A percentile compares a stretch with the other conserved stretches of the same genome.
Conservation (phyloP, 2,113 vertebrate species). For the Protobothrops mucrosquamatus region DNA sequence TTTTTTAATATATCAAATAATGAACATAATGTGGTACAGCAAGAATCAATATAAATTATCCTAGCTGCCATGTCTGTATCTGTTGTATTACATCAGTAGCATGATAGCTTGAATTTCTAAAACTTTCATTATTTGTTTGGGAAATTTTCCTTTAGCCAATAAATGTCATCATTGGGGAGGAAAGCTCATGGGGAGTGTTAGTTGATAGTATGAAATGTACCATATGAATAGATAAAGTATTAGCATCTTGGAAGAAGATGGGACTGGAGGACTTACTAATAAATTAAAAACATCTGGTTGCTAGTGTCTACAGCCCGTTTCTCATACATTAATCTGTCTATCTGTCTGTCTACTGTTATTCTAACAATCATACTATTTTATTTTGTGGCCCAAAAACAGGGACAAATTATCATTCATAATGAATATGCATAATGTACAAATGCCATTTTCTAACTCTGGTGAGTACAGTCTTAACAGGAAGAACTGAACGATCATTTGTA, state of each 20-base stretch:
- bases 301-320: conserved; percentile 7
- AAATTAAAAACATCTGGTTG: neutral
- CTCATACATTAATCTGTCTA: neutral
- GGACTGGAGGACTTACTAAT: neutral
- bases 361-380: conserved; percentile 25
- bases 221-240: neutral
- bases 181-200: neutral
- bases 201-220: neutral
- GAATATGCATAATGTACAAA: conserved; percentile 9
- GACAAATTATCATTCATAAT: conserved; percentile 34
- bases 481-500: conserved; percentile 40
- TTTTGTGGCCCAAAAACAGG: conserved; percentile 39
- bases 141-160: neutral
- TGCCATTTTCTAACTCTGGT: conserved; percentile 42
- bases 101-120: neutral
- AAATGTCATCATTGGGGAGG: neutral
- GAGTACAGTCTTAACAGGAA: conserved; percentile 45
- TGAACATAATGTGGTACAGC: neutral
- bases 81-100: neutral
- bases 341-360: neutral
- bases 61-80: neutral
- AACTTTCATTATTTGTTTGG: neutral
- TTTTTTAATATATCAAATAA: neutral
- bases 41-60: neutral
- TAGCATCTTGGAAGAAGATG: neutral